Base-by-base conservation (phyloP, 2,797 vertebrate genomes). In the Pitangus sulphuratus region DNA sequence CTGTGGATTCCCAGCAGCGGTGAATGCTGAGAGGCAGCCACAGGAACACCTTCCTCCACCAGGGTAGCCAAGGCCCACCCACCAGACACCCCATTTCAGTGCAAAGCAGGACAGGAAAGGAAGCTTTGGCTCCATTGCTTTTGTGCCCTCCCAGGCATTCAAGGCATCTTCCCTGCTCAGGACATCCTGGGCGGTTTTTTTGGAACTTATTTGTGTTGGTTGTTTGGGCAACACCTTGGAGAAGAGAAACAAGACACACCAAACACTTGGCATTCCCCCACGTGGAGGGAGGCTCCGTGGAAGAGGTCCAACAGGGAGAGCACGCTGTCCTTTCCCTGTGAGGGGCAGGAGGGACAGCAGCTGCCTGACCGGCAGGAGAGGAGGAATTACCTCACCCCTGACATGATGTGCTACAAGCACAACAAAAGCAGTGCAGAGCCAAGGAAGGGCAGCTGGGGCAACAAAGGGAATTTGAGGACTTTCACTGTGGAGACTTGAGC, bases 301-400 rank as follows among this genome's bases (percentile, higher is more conserved):
- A 26, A 54, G 44, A 70, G 65, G 12, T 26, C 26, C 62, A 79
- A 8, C 15, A 61, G 48, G 2, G 24, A 87, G 39, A 79, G 47
- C 30, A 84, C 8, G 1, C 6, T 35, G 44, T 39, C 44, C 56
- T 68, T 44, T 24, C 21, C 68, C 61, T 4, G 1, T 0, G 2
- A 78, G 20, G 26, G 51, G 42, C 50, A 86, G 69, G 20, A 48
- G 31, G n/a, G 51, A 17, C 42, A 45, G 82, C 48, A 47, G 21
- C 45, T 24, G 21, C 21, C 9, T 35, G 11, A 69, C 45, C 56
- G 79, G 81, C 3, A 1, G 66, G 33, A 39, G 20, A 45, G 50
- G 60, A 21, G 70, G 56, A 44, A 45, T n/a, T 37, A 31, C 53
- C 18, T 84, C 51, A n/a, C 45, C 60, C 53, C 57, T 69, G 61